Evolutionary conservation across 2,113 vertebrate genomes (phyloP).

Genomic region (Heteronetta atricapilla): DNA sequence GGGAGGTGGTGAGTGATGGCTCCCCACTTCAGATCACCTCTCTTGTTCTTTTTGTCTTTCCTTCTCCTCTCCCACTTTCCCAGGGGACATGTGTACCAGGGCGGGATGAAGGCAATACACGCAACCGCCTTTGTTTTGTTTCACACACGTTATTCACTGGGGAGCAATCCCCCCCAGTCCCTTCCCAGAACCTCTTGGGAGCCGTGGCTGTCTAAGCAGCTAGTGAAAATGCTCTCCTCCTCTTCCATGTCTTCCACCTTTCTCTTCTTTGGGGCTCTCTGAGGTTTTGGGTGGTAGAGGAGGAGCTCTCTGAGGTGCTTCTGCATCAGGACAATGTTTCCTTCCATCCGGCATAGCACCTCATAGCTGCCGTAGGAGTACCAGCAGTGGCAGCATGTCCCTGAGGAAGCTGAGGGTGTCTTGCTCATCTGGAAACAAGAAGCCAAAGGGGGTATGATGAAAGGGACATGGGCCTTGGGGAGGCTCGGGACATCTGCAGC

Average conservation of each 20-base stretch:
- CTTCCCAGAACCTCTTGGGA: background rate
- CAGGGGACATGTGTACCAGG: background rate
- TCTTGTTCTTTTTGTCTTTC: background rate
- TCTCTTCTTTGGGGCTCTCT: background rate
- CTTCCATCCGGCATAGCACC: background rate
- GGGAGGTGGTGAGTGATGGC: background rate
- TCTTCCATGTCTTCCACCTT: background rate
- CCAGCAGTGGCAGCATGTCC: background rate
- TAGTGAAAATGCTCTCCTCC: background rate
- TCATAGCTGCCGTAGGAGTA: background rate
- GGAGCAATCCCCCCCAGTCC: too few species aligned
- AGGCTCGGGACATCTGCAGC: background rate
- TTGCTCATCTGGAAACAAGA: background rate
- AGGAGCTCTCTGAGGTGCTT: accelerated
- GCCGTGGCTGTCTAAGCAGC: background rate
- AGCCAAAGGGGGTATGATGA: background rate
- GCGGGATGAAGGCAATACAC: background rate
- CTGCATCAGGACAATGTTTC: background rate
- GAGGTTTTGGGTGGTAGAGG: too few species aligned
- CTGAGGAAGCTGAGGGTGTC: background rate
- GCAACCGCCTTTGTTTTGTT: background rate
- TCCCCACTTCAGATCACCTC: background rate
- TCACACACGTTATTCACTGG: too few species aligned
- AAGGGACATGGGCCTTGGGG: background rate
- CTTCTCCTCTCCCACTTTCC: background rate